Conservation (phyloP, 2,113 vertebrate species). For the western clawed frog (Xenopus tropicalis) region UCB_Xtro_10.0 CM004452.2:11675001-11675500, state of each 20-base stretch:
- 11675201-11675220: constrained; percentile 30
- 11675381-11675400: too few species aligned
- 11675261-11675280: constrained; percentile 1
- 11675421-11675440: too few species aligned
- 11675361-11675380: too few species aligned
- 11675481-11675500: too few species aligned
- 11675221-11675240: constrained; percentile 18
- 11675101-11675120: constrained; percentile 40
- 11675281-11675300: not conserved
- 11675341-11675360: too few species aligned
- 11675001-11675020: not conserved
- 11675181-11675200: constrained; percentile 38
- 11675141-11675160: constrained; percentile 16
- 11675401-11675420: too few species aligned
- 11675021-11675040: constrained; percentile 24
- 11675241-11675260: constrained; percentile 21
- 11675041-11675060: constrained; percentile 34
- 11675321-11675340: too few species aligned
- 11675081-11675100: constrained; percentile 33
- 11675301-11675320: too few species aligned
- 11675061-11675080: constrained; percentile 16
- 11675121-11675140: constrained; percentile 36
- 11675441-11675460: too few species aligned
- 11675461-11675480: too few species aligned
- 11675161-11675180: constrained; percentile 28